Base-by-base conservation (phyloP, 2,113 vertebrate species). In the Corythoichthys intestinalis region DNA sequence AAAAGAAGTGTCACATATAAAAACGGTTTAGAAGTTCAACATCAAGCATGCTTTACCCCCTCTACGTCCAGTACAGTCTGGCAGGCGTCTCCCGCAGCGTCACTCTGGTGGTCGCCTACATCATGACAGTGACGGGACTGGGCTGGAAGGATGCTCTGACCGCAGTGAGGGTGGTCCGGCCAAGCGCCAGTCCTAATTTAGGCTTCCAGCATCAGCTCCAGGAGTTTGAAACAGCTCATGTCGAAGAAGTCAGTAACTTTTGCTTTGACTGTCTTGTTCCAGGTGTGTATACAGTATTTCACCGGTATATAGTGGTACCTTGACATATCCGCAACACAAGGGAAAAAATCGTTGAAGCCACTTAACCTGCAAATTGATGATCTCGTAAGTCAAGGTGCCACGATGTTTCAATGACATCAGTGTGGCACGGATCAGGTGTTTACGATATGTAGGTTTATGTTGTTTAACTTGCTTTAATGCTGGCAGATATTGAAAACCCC, bases 21-120 rank as follows among this genome's bases (percentile, higher is more conserved):
- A 44, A 17, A 35, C 10, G 41, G n/a, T 63, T 72, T 10, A 3
- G 60, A 41, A 46, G n/a, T 63, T 20, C 8, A 62, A 28, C 38
- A 60, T 65, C 7, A 37, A 28, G 13, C 56, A 17, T 71, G 46
- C 28, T 49, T 11, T 4, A 37, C 20, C 52, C 65, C 2, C 12
- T 66, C 67, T 68, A 28, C 20, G 20, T 28, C 47, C 66, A 17
- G 1, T 68, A 10, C 85, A 98, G 97, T 87, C 91, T 99, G 80
- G 96, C 96, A 2, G 97, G 96, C 5, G 95, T 98, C 72, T 99
- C 96, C 56, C 94, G 96, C 69, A 98, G 97, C 0, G 96, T 96
- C 67, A 99, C 97, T 0, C 72, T 99, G 81, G 97, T 98, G 70
- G 93, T 96, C 5, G 96, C 97, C 2, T 98, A 99, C 82, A 92